Evolutionary conservation across 2,113 vertebrate species (phyloP), one percentile per base, ranked within the genome.

Genomic region (Chauna torquata): DNA sequence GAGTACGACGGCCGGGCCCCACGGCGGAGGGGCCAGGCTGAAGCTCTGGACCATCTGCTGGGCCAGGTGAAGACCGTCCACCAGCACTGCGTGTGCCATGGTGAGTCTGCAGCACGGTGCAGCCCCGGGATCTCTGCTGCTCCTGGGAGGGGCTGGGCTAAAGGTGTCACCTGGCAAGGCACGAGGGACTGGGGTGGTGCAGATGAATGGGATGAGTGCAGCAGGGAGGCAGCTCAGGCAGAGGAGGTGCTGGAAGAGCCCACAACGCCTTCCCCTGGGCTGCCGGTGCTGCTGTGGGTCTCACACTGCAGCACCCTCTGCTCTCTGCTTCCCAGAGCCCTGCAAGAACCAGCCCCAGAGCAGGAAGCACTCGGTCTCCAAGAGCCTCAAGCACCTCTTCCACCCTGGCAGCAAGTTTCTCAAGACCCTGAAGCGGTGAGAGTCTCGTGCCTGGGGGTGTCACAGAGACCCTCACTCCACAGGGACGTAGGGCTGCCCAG

Each of bases 361-460:
- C 95, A 98, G 99, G 92, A 99, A 99, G 77, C 99, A 99, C 90
- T 99, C 99, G 0, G 98, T 99, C 25, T 99, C 99, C 93, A 99
- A 99, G 98, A 99, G 99, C 92, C 97, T 99, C 75, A 99, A 99
- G 45, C 99, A 99, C 82, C 99, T 99, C 85, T 99, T 99, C 96
- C 99, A 99, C 74, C 97, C 99, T 1, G 98, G 97, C 96, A 99
- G 98, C 98, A 99, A 99, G 97, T 99, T 99, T 85, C 98, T 99
- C 69, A 99, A 99, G 98, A 98, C 96, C 1, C 97, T 99, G 94
- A 99, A 99, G 97, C 98, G 99, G 99, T 99, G 96, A 89, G 96
- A 34, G 23, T 38, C 71, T 61, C 42, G 4, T n/a, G 13, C 6
- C 16, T 4, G 12, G 16, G n/a, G 28, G 36, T 20, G 30, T 24